A percentile compares a stretch with the other conserved stretches of the same genome.
phyloP scores from a whole-genome alignment of 2,888 invertebrate genomes.

The Nomada fabriciana region DNA sequence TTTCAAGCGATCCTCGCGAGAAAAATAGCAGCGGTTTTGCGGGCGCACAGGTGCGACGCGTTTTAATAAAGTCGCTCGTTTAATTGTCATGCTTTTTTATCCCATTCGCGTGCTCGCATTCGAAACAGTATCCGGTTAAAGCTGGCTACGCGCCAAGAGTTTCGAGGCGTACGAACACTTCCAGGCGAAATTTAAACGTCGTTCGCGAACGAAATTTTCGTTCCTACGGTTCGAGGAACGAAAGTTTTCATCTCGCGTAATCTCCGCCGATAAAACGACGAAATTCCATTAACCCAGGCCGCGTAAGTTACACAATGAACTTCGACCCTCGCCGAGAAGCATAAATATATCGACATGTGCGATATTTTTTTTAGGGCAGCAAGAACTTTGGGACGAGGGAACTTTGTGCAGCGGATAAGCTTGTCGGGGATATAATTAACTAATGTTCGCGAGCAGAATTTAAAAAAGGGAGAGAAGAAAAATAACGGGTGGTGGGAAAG shows the following conservation, averaged over 20 bases:
- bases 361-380: slow-evolving; percentile 16
- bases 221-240: neutral
- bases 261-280: slow-evolving; percentile 30
- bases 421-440: slow-evolving; percentile 46
- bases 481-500: neutral
- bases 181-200: slow-evolving; percentile 25
- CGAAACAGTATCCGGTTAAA: slow-evolving; percentile 9
- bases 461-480: neutral
- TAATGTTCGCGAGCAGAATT: slow-evolving; percentile 27
- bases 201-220: slow-evolving; percentile 27
- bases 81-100: slow-evolving; percentile 59
- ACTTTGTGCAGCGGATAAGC: slow-evolving; percentile 23
- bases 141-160: slow-evolving; percentile 32
- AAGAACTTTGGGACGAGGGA: neutral
- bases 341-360: slow-evolving; percentile 41
- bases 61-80: slow-evolving; percentile 66
- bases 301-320: slow-evolving; percentile 34
- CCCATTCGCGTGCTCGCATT: slow-evolving; percentile 16
- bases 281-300: slow-evolving; percentile 44
- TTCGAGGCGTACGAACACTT: slow-evolving; percentile 11
- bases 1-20: slow-evolving; percentile 7
- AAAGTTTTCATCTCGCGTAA: slow-evolving; percentile 29
- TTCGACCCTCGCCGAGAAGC: neutral
- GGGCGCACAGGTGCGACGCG: slow-evolving; percentile 42
- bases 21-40: slow-evolving; percentile 44